Percentiles rank a stretch among this genome's conserved stretches.
Evolutionary conservation across 2,113 vertebrate species (phyloP).

Genomic region (Echinops telfairi): DNA sequence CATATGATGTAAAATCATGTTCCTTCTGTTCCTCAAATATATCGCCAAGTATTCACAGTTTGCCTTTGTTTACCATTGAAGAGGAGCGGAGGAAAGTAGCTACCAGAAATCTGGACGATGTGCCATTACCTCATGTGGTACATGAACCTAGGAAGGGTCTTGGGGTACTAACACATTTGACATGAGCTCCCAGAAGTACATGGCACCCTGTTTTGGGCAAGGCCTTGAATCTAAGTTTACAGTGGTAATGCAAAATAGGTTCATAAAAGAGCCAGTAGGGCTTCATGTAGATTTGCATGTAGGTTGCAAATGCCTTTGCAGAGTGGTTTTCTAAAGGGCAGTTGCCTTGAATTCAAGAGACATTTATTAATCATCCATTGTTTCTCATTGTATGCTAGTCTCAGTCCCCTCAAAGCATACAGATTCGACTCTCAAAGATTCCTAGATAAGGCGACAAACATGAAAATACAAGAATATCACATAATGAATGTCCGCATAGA

Average conservation of each 20-base stretch:
- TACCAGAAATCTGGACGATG: neutral
- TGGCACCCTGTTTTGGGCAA: neutral
- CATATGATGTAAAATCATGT: neutral
- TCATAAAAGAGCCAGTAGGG: neutral
- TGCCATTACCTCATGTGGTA: neutral
- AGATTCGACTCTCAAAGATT: neutral
- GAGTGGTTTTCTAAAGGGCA: neutral
- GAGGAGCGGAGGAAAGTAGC: neutral
- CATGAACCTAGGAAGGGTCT: neutral
- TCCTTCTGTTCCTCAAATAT: neutral
- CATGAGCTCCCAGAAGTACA: neutral
- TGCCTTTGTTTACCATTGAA: neutral
- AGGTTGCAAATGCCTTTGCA: neutral
- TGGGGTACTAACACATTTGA: neutral
- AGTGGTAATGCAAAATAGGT: neutral
- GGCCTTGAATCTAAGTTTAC: constrained; percentile 22
- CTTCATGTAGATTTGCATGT: neutral
- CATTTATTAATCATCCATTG: neutral
- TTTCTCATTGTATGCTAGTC: neutral
- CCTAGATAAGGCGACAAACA: constrained; percentile 5
- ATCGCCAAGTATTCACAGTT: neutral
- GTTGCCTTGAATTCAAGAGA: neutral
- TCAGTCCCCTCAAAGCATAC: neutral
- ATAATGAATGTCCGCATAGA: neutral
- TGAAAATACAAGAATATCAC: neutral